phyloP scores from a whole-genome alignment of 2,888 invertebrate genomes.

The Miltochrista miniata region DNA sequence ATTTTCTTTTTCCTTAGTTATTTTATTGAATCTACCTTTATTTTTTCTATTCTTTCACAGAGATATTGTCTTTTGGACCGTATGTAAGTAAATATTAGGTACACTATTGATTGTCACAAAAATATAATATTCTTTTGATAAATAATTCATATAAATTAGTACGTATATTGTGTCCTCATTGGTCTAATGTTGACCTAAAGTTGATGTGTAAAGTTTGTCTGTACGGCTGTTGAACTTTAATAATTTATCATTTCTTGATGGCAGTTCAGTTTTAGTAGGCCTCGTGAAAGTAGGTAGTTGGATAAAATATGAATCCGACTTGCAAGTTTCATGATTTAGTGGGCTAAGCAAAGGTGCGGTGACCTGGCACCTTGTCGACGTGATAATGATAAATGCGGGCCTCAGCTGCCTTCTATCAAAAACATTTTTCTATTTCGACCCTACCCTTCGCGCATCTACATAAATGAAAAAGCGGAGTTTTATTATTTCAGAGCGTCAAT shows the following conservation, averaged over 20 bases:
- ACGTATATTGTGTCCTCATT: constrained; percentile 12
- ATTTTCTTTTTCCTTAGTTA: constrained; percentile 55
- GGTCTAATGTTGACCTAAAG: constrained; percentile 2
- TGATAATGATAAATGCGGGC: constrained; percentile 77
- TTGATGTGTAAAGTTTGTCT: constrained; percentile 6
- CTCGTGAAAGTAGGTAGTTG: constrained; percentile 10
- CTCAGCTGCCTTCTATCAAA: constrained; percentile 61
- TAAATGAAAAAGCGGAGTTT: constrained; percentile 58
- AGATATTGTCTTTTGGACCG: background rate
- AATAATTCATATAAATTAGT: constrained; percentile 1
- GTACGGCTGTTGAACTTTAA: background rate
- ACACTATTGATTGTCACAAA: background rate
- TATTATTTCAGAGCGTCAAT: constrained; percentile 61
- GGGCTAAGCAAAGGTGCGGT: constrained; percentile 60
- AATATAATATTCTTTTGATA: background rate
- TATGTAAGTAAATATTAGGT: constrained; percentile 3
- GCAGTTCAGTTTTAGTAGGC: constrained; percentile 12
- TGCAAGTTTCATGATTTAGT: constrained; percentile 57
- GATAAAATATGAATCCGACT: constrained; percentile 41
- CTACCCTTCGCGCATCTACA: constrained; percentile 46
- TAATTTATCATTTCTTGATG: constrained; percentile 30
- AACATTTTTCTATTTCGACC: constrained; percentile 64
- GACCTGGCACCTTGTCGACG: constrained; percentile 60
- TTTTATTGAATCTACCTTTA: constrained; percentile 43
- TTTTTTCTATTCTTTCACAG: constrained; percentile 19